These are phyloP conservation scores for Maniola hyperantus DNA, from an alignment of 2,888 invertebrate genomes.

Conservation along the genomic window DNA sequence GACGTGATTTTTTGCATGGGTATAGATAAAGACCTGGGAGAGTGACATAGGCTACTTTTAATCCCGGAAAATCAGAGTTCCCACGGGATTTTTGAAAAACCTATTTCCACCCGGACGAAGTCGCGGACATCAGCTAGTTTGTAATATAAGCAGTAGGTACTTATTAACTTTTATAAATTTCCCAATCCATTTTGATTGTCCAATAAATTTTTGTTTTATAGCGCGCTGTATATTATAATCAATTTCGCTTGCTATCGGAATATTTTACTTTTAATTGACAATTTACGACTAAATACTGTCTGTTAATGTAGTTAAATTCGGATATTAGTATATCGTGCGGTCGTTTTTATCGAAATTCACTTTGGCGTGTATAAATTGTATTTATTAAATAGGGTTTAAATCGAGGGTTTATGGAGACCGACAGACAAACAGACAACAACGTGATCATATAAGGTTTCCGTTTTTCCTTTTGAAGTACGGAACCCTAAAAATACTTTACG, in stretches of 20 bases:
- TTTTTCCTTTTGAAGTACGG: no score
- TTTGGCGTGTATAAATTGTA: slow-evolving; percentile 8
- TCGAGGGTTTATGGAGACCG: not conserved
- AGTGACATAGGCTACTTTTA: no score
- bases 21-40: no score
- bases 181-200: slow-evolving; percentile 11
- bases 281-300: slow-evolving; percentile 30
- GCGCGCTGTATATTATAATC: slow-evolving; percentile 25
- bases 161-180: slow-evolving; percentile 1
- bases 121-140: no score
- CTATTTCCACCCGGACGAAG: no score
- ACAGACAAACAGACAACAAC: no score
- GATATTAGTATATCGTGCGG: slow-evolving; percentile 17
- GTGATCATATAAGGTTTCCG: no score
- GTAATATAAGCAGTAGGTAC: not conserved
- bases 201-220: slow-evolving; percentile 19
- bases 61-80: no score
- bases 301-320: slow-evolving; percentile 27
- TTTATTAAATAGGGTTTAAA: slow-evolving; percentile 1
- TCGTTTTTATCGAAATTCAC: slow-evolving; percentile 9
- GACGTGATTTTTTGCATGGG: no score
- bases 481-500: no score
- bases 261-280: slow-evolving; percentile 30
- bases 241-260: slow-evolving; percentile 18
- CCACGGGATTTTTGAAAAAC: no score